Percentiles rank a stretch among this genome's conserved stretches.
Evolutionary conservation across 1,140 invertebrate genomes (phyloP).

Genomic region (Brachystomella parvula): DNA sequence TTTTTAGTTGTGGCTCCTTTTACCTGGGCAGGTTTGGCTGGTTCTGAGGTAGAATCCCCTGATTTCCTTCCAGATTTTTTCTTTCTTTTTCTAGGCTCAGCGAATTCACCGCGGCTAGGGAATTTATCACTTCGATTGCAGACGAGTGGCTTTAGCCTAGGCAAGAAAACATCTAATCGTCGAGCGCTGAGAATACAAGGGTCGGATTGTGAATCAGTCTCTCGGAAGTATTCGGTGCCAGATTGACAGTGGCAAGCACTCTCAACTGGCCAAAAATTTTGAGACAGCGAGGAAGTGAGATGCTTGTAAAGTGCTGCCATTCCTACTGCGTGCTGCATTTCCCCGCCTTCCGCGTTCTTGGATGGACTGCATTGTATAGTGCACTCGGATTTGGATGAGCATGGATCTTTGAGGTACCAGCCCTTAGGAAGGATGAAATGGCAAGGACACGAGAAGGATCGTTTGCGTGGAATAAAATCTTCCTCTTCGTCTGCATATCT

Average conservation of each 20-base stretch:
- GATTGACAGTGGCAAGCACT: not conserved
- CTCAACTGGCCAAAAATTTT: not conserved
- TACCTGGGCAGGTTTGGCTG: too few species aligned
- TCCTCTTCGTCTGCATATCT: not conserved
- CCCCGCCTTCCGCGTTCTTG: not conserved
- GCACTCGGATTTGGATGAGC: not conserved
- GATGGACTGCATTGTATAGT: not conserved
- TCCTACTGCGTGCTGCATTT: not conserved
- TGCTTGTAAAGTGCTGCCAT: not conserved
- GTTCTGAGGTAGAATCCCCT: too few species aligned
- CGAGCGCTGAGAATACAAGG: not conserved
- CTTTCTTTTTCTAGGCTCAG: too few species aligned
- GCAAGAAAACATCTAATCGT: too few species aligned
- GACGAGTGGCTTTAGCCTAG: too few species aligned
- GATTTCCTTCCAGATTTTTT: too few species aligned
- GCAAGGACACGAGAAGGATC: not conserved
- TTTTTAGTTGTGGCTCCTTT: too few species aligned
- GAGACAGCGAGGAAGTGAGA: not conserved
- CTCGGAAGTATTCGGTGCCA: not conserved
- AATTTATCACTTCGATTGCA: too few species aligned
- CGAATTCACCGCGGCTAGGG: too few species aligned
- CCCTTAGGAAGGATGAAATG: not conserved
- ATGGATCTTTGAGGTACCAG: slow-evolving; percentile 2
- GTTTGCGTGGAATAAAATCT: not conserved
- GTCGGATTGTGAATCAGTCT: not conserved